Evolutionary conservation across 2,888 invertebrate species (phyloP).

Genomic region (Limnephilus auricula): DNA sequence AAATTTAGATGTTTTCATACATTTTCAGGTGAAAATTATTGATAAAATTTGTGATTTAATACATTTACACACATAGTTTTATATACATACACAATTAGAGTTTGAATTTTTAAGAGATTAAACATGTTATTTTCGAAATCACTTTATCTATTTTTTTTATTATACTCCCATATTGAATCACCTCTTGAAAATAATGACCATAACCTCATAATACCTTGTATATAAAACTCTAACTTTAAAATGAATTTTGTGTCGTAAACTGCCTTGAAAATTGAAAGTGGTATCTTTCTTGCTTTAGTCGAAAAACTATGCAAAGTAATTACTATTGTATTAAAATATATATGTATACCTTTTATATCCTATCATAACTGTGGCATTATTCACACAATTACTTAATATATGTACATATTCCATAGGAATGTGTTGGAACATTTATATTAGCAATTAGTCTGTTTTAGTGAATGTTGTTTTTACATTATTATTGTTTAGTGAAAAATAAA

Average conservation of each 20-base stretch:
- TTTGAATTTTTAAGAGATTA: background rate
- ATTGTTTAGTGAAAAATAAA: background rate
- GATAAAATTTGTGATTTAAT: background rate
- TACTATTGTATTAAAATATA: background rate
- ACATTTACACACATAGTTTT: background rate
- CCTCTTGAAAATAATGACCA: background rate
- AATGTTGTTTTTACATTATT: too few species aligned
- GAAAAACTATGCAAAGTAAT: background rate
- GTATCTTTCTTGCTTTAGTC: background rate
- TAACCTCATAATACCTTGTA: background rate
- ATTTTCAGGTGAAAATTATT: background rate
- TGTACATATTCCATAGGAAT: background rate
- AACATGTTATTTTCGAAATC: background rate
- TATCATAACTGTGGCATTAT: background rate
- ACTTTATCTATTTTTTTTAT: background rate
- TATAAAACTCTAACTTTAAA: background rate
- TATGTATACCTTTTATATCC: background rate
- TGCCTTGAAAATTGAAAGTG: background rate
- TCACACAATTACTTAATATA: background rate
- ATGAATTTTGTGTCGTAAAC: background rate
- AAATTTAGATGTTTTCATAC: background rate
- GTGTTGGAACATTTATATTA: background rate
- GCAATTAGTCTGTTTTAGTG: background rate
- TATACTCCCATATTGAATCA: background rate
- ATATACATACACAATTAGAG: too few species aligned